Evolutionary conservation across 2,113 vertebrate species (phyloP).

Genomic region (Ctenomys sociabilis): DNA sequence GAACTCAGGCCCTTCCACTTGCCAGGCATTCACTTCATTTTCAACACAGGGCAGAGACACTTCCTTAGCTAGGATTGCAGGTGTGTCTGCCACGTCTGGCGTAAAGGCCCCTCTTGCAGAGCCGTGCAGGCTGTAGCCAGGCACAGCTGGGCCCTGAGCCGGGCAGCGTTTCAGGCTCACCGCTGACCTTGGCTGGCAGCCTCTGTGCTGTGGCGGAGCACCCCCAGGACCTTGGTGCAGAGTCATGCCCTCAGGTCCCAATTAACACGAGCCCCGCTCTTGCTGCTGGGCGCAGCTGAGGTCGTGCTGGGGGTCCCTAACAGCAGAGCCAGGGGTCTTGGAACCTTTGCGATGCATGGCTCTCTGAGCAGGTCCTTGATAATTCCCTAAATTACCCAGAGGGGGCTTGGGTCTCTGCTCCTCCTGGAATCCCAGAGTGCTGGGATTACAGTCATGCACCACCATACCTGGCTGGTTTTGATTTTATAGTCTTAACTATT

Average conservation of each 20-base stretch:
- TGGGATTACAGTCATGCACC: background rate
- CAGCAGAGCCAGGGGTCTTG: too few species aligned
- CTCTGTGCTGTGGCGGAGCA: background rate
- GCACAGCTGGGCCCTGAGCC: background rate
- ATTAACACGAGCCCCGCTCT: background rate
- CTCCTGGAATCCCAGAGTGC: background rate
- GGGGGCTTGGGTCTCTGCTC: background rate
- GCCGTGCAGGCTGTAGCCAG: background rate
- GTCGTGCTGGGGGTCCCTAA: background rate
- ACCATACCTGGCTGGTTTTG: background rate
- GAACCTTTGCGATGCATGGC: background rate
- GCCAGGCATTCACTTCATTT: background rate
- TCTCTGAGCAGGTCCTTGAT: background rate
- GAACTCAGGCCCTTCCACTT: too few species aligned
- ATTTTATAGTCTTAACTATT: background rate
- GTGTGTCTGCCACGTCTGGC: background rate
- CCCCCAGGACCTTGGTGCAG: background rate
- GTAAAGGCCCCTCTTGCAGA: background rate
- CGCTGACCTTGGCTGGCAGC: background rate
- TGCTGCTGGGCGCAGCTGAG: background rate
- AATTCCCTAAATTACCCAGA: background rate
- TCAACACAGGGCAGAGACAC: background rate
- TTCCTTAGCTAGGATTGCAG: background rate
- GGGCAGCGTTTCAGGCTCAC: background rate
- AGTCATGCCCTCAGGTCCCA: background rate